Evolutionary conservation across 2,888 invertebrate genomes (phyloP), one percentile per base, ranked within the genome.

Genomic region (Creontiades dilutus): DNA sequence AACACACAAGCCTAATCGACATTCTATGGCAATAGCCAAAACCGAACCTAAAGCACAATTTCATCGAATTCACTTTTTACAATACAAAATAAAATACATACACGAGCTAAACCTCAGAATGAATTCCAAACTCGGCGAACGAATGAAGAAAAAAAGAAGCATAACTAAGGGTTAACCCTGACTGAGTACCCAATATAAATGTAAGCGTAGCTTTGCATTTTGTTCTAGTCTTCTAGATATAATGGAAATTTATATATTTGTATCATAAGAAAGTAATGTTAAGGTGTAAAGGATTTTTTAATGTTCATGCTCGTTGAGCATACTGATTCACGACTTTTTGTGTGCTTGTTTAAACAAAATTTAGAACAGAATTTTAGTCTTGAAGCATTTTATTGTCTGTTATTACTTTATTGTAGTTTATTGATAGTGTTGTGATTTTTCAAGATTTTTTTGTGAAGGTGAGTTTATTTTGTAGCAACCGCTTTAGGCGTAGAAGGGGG

Each of bases 311-410:
- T 85, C 57, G 57, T 27, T 82, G 28, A 55, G 85, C 27, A 61
- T 61, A 37, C 55, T 57, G 85, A 55, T 85, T 61, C 55, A 85
- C 16, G 57, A 61, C 61, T 85, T 85, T 57, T 68, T 86, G 86
- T 86, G 86, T 86, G 76, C 48, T 75, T 75, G 86, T 86, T 86
- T 23, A 88, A 48, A 85, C 19, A 85, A 37, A 78, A 52, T 61
- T 78, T 78, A 28, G 78, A 80, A 28, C 88, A 78, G 52, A 80
- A 88, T 80, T 88, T 88, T 88, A 88, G 88, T 88, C 47, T 82
- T 78, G 88, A 88, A 88, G 88, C 78, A 88, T 88, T 88, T 80
- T 88, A 88, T 88, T 61, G 88, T 61, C 88, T 88, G 88, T 88
- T 88, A 88, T 88, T 88, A 48, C 88, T 80, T 88, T 80, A 88